Conservation (phyloP, 1,140 invertebrate species). For the Ericerus pela region DNA sequence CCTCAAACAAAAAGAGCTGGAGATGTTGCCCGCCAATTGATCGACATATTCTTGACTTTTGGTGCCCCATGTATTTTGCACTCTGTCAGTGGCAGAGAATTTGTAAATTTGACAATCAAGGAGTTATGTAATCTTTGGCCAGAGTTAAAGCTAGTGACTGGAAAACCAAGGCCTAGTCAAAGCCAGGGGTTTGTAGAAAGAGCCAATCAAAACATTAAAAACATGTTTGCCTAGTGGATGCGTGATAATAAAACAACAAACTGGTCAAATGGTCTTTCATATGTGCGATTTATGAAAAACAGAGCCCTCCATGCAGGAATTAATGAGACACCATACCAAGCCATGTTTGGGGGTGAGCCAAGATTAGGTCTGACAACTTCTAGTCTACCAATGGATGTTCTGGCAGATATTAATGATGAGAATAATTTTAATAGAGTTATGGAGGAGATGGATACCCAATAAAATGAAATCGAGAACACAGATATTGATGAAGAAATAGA, state of each 20-base stretch:
- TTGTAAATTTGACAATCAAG: conserved; percentile 13
- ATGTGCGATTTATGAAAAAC: too few relatives aligned
- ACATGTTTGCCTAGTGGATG: conserved; percentile 29
- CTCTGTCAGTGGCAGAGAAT: conserved; percentile 9
- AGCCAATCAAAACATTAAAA: conserved; percentile 30
- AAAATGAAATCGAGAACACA: too few relatives aligned
- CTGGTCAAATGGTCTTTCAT: conserved; percentile 26
- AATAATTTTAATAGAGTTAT: too few relatives aligned
- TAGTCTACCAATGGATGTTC: neutral
- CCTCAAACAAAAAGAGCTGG: conserved; percentile 15
- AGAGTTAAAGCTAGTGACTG: too few relatives aligned
- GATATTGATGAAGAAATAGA: too few relatives aligned
- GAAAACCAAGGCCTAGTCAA: conserved; percentile 24
- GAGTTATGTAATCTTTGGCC: conserved; percentile 25
- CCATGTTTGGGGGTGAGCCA: conserved; percentile 22
- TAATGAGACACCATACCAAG: conserved; percentile 25
- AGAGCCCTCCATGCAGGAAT: conserved; percentile 24
- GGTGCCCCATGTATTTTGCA: conserved; percentile 13
- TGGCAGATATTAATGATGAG: conserved; percentile 1
- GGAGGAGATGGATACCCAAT: too few relatives aligned
- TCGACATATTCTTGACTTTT: conserved; percentile 5
- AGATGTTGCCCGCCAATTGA: conserved; percentile 7
- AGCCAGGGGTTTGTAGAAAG: conserved; percentile 29
- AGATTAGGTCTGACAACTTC: conserved; percentile 13
- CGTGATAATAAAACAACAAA: conserved; percentile 24